Percentiles rank a stretch among this genome's conserved stretches.
These are phyloP conservation scores for Poecilia latipinna DNA, from an alignment of 2,113 vertebrate genomes.

Conservation along the genomic window DNA sequence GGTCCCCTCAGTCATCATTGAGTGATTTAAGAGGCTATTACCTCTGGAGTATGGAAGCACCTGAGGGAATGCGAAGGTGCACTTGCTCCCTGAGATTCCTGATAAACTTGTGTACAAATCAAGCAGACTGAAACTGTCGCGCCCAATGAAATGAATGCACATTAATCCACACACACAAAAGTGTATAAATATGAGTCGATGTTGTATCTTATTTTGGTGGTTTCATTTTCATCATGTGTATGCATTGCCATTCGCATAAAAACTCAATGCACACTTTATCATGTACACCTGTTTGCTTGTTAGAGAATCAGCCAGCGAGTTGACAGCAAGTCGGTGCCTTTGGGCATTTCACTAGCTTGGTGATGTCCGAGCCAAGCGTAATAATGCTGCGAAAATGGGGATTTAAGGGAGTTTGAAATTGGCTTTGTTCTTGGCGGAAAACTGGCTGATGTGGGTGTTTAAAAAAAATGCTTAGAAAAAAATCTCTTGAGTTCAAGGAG, in stretches of 20 bases:
- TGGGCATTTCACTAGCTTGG: not conserved
- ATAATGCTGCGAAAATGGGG: not conserved
- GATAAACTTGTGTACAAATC: slow-evolving; percentile 28
- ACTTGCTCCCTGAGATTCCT: slow-evolving; percentile 25
- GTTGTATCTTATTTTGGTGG: not conserved
- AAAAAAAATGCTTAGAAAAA: not conserved
- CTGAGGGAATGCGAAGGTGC: slow-evolving; percentile 22
- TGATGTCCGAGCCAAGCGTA: not conserved
- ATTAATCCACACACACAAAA: not conserved
- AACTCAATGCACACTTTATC: too few species aligned
- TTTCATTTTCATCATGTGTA: too few species aligned
- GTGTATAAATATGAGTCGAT: not conserved
- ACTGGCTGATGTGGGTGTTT: not conserved
- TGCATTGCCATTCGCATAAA: too few species aligned
- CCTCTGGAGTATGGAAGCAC: slow-evolving; percentile 14
- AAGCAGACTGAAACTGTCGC: slow-evolving; percentile 8
- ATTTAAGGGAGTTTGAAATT: not conserved
- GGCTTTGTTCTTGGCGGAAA: not conserved
- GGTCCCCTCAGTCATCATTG: slow-evolving; percentile 50
- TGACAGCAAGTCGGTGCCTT: not conserved
- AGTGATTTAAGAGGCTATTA: slow-evolving; percentile 26
- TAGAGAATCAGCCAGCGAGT: not conserved
- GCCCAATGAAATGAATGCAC: not conserved
- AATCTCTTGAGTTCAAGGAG: not conserved
- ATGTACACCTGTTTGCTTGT: too few species aligned